Base-by-base conservation (phyloP, 2,113 vertebrate species). In the Rutilus rutilus region DNA sequence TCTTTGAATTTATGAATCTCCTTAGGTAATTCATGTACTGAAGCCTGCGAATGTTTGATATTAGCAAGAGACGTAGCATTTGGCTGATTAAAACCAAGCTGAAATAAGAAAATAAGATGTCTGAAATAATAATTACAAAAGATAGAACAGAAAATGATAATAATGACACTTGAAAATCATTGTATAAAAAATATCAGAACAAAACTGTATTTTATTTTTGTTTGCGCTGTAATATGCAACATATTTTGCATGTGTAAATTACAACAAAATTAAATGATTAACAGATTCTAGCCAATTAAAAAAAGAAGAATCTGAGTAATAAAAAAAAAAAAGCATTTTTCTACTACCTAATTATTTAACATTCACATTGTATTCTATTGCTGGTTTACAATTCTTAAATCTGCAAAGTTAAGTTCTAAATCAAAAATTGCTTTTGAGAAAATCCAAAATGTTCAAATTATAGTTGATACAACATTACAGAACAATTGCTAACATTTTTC, bases 391-490 rank as follows among this genome's bases (percentile, higher is more conserved):
- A 95, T 92, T 92, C 91, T 95, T 96, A 65, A 95, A 94, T 93
- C 92, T 95, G 93, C 93, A 92, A 95, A 94, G 82, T 71, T 94
- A 96, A 92, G 94, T 94, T 95, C 93, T 95, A 95, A 96, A 94
- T 84, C 94, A 94, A 94, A 91, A 92, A 89, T 60, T 90, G 86
- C 54, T 50, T 91, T 94, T 87, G 91, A 95, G 94, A 91, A 93
- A 95, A 94, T 95, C 95, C 93, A 94, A 92, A 95, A 91, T 94
- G 93, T 94, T 95, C 91, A 94, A 87, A 95, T 96, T 92, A 94
- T 93, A 96, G 96, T 96, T 97, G 96, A 97, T 97, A 97, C 97
- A 96, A 97, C 96, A 92, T 96, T 97, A 98, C 97, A 95, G 95
- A 95, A 94, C 92, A 96, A 95, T 95, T 95, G 93, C 96, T 97